phyloP scores from a whole-genome alignment of 2,113 vertebrate species.

The Silurus meridionalis region DNA sequence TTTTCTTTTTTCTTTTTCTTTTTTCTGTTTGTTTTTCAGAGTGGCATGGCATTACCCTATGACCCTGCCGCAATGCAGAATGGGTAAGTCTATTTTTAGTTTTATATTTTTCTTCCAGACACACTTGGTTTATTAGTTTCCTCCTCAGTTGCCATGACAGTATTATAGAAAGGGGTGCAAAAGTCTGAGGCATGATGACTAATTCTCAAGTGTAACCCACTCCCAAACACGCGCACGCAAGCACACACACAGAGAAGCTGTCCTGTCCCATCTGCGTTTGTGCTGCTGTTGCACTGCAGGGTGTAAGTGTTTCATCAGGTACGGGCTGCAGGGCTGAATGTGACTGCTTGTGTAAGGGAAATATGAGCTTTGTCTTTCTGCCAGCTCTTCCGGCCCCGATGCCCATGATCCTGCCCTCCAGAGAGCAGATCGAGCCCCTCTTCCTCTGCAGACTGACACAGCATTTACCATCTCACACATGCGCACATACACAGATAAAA shows the following conservation, averaged over 20 bases:
- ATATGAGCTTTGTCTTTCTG: conserved; percentile 56
- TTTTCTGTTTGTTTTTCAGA: conserved; percentile 72
- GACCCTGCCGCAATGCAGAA: conserved; percentile 97
- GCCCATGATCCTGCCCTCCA: conserved; percentile 62
- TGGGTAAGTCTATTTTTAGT: conserved; percentile 76
- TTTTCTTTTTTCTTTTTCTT: conserved; percentile 45
- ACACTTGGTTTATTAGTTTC: conserved; percentile 28
- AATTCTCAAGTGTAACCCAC: conserved; percentile 30
- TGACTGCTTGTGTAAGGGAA: conserved; percentile 62
- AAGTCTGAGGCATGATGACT: conserved; percentile 35
- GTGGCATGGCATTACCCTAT: conserved; percentile 95
- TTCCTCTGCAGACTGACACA: conserved; percentile 41
- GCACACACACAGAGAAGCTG: conserved; percentile 41
- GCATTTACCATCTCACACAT: conserved; percentile 31
- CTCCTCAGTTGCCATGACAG: neutral
- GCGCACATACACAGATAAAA: conserved; percentile 13
- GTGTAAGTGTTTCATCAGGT: conserved; percentile 77
- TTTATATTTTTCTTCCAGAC: neutral
- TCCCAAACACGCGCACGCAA: conserved; percentile 12
- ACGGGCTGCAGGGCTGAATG: conserved; percentile 51
- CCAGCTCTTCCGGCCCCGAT: conserved; percentile 50
- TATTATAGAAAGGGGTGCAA: conserved; percentile 10
- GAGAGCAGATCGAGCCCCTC: conserved; percentile 50
- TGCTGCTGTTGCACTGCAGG: conserved; percentile 63
- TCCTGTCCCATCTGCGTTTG: conserved; percentile 48